Percentiles rank a stretch among this genome's conserved stretches.
These are phyloP conservation scores for Meandrina meandrites DNA, from an alignment of 92 coral and sea anemone species.

Conservation along the genomic window DNA sequence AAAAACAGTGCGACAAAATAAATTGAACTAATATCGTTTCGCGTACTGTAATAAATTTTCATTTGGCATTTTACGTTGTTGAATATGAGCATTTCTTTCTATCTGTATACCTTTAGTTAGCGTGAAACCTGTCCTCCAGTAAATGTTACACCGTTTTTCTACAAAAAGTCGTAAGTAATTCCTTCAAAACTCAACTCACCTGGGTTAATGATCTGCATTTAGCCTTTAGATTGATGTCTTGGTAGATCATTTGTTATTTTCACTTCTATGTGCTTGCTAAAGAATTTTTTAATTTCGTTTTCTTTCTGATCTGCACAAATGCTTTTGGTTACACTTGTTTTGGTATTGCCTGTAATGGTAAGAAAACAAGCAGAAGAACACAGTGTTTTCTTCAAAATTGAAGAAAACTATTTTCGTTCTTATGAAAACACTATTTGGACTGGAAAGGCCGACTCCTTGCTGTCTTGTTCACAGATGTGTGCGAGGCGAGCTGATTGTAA, in stretches of 20 bases:
- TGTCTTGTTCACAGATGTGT: conserved; percentile 3
- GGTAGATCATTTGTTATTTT: too few species aligned
- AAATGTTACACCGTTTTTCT: not conserved
- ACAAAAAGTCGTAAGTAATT: not conserved
- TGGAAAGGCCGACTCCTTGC: conserved; percentile 8
- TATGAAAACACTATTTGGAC: conserved; percentile 5
- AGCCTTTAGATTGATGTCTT: too few species aligned
- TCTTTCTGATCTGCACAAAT: too few species aligned
- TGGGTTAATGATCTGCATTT: too few species aligned
- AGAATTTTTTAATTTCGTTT: too few species aligned
- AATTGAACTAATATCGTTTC: not conserved
- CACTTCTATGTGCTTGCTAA: too few species aligned
- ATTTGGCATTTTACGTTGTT: not conserved
- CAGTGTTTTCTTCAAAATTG: not conserved
- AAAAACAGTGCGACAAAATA: not conserved
- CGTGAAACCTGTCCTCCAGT: too few species aligned
- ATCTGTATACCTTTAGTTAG: too few species aligned
- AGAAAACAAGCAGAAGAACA: not conserved
- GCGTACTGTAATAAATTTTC: not conserved
- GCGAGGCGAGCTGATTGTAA: not conserved
- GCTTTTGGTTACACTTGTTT: too few species aligned
- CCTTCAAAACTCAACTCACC: too few species aligned
- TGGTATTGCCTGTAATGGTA: too few species aligned
- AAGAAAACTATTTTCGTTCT: not conserved
- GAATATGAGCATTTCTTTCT: too few species aligned